Percentiles rank a stretch among this genome's conserved stretches.
Evolutionary conservation across 2,888 invertebrate genomes (phyloP).

Genomic region (Scaptomyza flava): DNA sequence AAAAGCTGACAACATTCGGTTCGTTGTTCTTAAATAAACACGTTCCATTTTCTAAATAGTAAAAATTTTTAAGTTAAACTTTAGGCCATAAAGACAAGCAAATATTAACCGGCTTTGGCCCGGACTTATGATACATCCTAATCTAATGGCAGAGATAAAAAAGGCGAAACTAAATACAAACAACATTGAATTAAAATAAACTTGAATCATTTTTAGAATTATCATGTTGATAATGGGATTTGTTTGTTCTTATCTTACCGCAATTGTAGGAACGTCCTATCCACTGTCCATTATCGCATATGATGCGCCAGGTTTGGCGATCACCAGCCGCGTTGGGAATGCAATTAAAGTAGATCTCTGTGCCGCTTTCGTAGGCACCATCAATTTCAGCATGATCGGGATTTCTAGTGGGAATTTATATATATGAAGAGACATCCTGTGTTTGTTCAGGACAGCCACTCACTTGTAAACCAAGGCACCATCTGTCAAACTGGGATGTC

Average conservation of each 20-base stretch:
- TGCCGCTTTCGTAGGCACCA: slow-evolving; percentile 91
- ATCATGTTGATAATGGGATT: too few relatives aligned
- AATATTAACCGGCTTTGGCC: neutral
- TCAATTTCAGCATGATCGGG: slow-evolving; percentile 89
- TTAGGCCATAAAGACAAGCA: neutral
- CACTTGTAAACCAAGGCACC: slow-evolving; percentile 90
- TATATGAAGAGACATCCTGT: too few relatives aligned
- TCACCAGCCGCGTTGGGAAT: slow-evolving; percentile 92
- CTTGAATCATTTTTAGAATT: too few relatives aligned
- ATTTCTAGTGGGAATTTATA: slow-evolving; percentile 84
- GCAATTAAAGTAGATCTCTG: slow-evolving; percentile 93
- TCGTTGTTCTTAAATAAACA: slow-evolving; percentile 92
- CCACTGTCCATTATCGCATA: slow-evolving; percentile 94
- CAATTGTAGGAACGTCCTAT: slow-evolving; percentile 92
- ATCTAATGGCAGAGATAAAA: neutral
- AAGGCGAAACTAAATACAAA: too few relatives aligned
- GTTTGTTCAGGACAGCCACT: slow-evolving; percentile 21
- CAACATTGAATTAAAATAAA: too few relatives aligned
- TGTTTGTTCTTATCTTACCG: slow-evolving; percentile 85
- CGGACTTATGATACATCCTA: neutral
- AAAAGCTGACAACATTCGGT: slow-evolving; percentile 92
- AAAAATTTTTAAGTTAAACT: neutral
- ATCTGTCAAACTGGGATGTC: slow-evolving; percentile 87
- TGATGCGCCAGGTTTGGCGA: slow-evolving; percentile 93
- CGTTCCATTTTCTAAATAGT: slow-evolving; percentile 87